phyloP scores from a whole-genome alignment of 2,888 invertebrate species.

The Mimas tiliae region DNA sequence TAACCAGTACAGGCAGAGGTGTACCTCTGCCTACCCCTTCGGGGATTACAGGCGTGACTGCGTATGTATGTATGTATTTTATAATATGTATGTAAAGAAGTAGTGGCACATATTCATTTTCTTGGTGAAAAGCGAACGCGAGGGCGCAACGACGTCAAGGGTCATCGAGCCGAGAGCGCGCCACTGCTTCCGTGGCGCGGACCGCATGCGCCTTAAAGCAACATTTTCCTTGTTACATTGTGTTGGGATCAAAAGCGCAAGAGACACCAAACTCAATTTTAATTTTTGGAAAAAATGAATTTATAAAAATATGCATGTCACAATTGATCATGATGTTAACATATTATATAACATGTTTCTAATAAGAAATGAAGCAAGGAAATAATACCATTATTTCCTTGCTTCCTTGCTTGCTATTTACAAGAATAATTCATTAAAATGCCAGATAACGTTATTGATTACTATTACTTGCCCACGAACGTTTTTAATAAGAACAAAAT shows the following conservation, averaged over 20 bases:
- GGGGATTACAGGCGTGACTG: no score
- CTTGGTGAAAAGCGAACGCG: slow-evolving; percentile 63
- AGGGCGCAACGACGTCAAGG: slow-evolving; percentile 68
- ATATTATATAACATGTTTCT: not conserved
- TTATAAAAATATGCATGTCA: not conserved
- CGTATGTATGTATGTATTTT: no score
- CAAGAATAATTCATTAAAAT: not conserved
- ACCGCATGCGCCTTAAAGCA: slow-evolving; percentile 72
- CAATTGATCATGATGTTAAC: not conserved
- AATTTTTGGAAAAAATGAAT: no score
- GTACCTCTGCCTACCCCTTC: no score
- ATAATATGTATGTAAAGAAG: slow-evolving; percentile 40
- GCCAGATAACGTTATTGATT: not conserved
- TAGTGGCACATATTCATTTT: slow-evolving; percentile 52
- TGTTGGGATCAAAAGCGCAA: slow-evolving; percentile 68
- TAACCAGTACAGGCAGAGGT: no score
- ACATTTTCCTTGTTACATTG: slow-evolving; percentile 63
- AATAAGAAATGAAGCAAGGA: not conserved
- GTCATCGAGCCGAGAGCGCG: slow-evolving; percentile 72
- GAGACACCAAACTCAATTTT: slow-evolving; percentile 39
- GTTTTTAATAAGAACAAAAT: not conserved
- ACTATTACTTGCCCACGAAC: not conserved
- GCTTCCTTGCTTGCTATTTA: no score
- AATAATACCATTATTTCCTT: not conserved
- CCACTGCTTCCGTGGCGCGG: slow-evolving; percentile 49